Evolutionary conservation across 2,797 vertebrate genomes (phyloP), one percentile per base, ranked within the genome.

Genomic region (Artibeus lituratus): DNA sequence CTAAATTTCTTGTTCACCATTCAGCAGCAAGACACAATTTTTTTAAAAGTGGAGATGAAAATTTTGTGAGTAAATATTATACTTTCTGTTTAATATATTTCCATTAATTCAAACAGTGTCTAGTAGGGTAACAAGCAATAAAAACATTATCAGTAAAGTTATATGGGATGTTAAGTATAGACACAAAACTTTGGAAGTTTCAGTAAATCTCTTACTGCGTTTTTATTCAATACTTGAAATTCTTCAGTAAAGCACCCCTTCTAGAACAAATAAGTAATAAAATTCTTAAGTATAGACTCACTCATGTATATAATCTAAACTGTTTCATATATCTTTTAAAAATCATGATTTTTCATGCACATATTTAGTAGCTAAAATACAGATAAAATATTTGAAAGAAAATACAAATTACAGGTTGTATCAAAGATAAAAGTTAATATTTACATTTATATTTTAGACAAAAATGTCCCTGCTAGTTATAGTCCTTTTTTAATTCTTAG

Each of bases 181-280:
- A 14, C 19, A 88, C 47, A 83, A 92, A 88, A 86, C 51, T 94
- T 80, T 76, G 51, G 21, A 95, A 95, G 42, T 94, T 90, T 96
- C 22, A 73, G 16, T 72, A 69, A 92, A 89, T 51, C 72, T 91
- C 98, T 98, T 97, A 98, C 98, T 69, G 80, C 76, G 22, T 95
- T 97, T 96, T 83, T 95, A 51, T 95, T 91, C 57, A 91, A 90
- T 44, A 98, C 77, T 24, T 95, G 49, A 82, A 96, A 94, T 57
- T 91, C 94, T 97, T 98, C 97, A 65, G 83, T 96, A 85, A 98
- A 97, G 59, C 95, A 95, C 19, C 97, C 97, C 96, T 97, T 98
- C 98, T 98, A 94, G 88, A 97, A 97, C 90, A 87, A 81, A 72
- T 53, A 94, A 90, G 91, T 18, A 74, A 92, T 83, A 39, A 96